phyloP scores from a whole-genome alignment of 2,797 vertebrate species.

The Anableps anableps region DNA sequence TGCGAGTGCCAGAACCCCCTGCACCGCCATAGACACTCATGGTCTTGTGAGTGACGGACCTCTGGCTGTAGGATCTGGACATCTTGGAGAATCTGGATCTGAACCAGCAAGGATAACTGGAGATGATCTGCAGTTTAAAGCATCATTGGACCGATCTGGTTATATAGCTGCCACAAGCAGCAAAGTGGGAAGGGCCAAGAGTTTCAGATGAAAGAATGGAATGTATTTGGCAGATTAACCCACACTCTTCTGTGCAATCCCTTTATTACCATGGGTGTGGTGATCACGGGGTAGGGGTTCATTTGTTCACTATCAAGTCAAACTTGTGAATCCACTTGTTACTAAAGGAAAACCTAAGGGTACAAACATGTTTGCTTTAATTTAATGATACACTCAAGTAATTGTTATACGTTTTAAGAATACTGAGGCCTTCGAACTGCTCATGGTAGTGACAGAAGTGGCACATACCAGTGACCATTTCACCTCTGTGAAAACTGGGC shows the following conservation, averaged over 20 bases:
- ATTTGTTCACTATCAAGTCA: constrained; percentile 42
- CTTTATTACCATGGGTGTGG: constrained; percentile 52
- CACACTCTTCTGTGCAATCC: constrained; percentile 36
- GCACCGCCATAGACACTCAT: constrained; percentile 85
- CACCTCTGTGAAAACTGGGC: constrained; percentile 50
- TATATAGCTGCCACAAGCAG: constrained; percentile 62
- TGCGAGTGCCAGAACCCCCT: constrained; percentile 74
- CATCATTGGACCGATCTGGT: constrained; percentile 39
- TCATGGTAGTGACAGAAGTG: constrained; percentile 58
- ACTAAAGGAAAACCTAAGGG: not conserved
- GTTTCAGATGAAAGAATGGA: constrained; percentile 43
- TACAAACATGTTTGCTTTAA: not conserved
- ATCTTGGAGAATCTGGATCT: constrained; percentile 63
- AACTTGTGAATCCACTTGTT: constrained; percentile 60
- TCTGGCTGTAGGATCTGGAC: constrained; percentile 66
- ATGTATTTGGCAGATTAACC: constrained; percentile 44
- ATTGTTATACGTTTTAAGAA: constrained; percentile 23
- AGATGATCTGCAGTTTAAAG: constrained; percentile 64
- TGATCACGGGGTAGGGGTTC: constrained; percentile 16
- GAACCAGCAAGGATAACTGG: constrained; percentile 30
- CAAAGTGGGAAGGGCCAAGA: constrained; percentile 52
- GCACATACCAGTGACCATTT: constrained; percentile 54
- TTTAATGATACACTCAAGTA: not conserved
- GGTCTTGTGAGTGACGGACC: constrained; percentile 64
- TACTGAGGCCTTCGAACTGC: constrained; percentile 16